These are phyloP conservation scores for Acipenser transmontanus DNA, from an alignment of 2,797 vertebrate species.

Conservation along the genomic window DNA sequence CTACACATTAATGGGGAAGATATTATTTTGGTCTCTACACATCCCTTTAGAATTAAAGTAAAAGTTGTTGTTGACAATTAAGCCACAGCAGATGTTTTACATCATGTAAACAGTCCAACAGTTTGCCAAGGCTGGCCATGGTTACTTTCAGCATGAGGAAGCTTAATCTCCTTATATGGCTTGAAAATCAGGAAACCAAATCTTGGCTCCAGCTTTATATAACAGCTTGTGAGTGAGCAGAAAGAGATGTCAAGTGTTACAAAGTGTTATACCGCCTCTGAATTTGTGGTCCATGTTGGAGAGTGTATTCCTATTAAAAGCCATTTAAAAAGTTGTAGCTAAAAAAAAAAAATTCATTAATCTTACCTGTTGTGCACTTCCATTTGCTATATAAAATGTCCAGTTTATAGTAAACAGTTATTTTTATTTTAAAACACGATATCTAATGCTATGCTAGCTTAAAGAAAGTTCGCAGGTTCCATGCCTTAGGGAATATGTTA, in stretches of 20 bases:
- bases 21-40: background rate
- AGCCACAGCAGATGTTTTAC: constrained; percentile 17
- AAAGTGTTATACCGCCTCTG: constrained; percentile 25
- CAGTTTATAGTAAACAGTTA: no score
- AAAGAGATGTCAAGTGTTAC: constrained; percentile 24
- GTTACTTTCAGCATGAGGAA: constrained; percentile 28
- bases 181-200: constrained; percentile 34
- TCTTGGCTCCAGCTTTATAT: constrained; percentile 40
- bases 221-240: constrained; percentile 28
- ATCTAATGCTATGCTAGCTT: no score
- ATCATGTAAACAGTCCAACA: constrained; percentile 27
- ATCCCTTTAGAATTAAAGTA: background rate
- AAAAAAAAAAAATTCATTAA: no score
- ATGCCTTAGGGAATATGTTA: no score
- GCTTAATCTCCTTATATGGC: constrained; percentile 56
- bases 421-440: no score
- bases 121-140: constrained; percentile 18
- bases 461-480: no score
- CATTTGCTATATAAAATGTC: no score
- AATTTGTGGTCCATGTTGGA: no score
- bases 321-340: no score
- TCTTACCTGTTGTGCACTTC: no score
- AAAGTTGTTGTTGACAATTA: background rate
- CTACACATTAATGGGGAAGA: no score
- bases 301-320: no score